A percentile compares a stretch with the other conserved stretches of the same genome.
These are phyloP conservation scores for Branchinecta sandiegonensis DNA, from an alignment of 2,888 invertebrate genomes.

Conservation along the genomic window DNA sequence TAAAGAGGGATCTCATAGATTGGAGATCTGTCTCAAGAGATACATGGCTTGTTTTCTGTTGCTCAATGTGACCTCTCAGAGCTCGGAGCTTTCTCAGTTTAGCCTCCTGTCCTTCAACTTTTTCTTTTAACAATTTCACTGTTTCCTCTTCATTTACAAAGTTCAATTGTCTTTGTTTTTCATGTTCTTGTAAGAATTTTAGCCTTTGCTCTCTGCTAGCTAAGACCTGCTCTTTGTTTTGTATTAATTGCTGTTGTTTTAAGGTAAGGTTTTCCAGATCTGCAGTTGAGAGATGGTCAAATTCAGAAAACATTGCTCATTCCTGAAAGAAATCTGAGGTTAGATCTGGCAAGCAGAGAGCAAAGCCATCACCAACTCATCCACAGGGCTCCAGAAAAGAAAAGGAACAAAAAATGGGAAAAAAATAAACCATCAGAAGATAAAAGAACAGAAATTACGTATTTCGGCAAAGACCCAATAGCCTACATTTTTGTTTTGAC, in stretches of 20 bases:
- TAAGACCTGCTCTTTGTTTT: constrained; percentile 9
- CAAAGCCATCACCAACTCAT: background rate
- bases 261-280: background rate
- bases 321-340: background rate
- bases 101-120: constrained; percentile 86
- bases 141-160: constrained; percentile 62
- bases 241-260: constrained; percentile 1
- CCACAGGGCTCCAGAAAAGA: background rate
- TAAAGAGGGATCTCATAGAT: constrained; percentile 86
- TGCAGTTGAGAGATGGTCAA: constrained; percentile 3
- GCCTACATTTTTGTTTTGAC: too few species aligned
- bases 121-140: constrained; percentile 67
- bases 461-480: too few species aligned
- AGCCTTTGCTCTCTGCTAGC: constrained; percentile 14
- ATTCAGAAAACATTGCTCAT: constrained; percentile 1
- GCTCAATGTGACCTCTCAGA: constrained; percentile 81
- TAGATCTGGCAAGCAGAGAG: constrained; percentile 9
- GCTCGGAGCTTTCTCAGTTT: constrained; percentile 81
- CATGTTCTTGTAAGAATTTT: constrained; percentile 10
- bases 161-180: background rate
- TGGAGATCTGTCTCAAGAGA: constrained; percentile 90
- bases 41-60: constrained; percentile 78
- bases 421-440: too few species aligned
- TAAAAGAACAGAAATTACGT: too few species aligned
- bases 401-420: background rate